Evolutionary conservation across 1,140 invertebrate genomes (phyloP), one percentile per base, ranked within the genome.

Genomic region (Hylaeus volcanicus): DNA sequence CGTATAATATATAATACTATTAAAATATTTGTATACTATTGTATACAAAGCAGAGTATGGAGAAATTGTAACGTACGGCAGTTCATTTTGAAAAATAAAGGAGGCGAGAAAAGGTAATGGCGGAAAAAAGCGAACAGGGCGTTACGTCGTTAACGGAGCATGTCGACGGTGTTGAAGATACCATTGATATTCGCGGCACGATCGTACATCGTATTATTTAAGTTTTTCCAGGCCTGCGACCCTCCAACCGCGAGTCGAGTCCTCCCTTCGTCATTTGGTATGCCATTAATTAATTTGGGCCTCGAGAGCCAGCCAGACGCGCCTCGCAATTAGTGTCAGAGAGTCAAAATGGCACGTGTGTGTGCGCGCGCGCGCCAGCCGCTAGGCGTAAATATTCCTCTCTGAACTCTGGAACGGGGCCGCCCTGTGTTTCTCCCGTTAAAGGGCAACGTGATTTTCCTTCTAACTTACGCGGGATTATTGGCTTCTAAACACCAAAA

Each of bases 201-300:
- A 63, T 72, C 76, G 48, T 55, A 55, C 48, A 14, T 43, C n/a
- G 68, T 78, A 53, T 78, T 78, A 78, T 71, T 72, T 78, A 6
- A 70, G 56, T 78, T 78, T 63, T 78, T 11, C 48, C 76, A 14
- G 37, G 76, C 12, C 26, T 51, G 55, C 39, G 58, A n/a, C n/a
- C n/a, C 65, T 48, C 8, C 41, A 26, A 48, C 2, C 11, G 55
- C 53, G 56, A 12, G 11, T 11, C 60, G 14, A 37, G 60, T 9
- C 48, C 26, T 51, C 55, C 43, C 58, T 61, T 81, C 66, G 74
- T 78, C 74, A 78, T 81, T 81, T 81, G 65, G 74, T 81, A 81
- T 81, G 74, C 80, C 74, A 81, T 81, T 81, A 81, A 81, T 81
- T 81, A 81, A 81, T 81, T 78, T 77, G 68, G 48, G 43, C 51